Conservation (phyloP, 2,113 vertebrate genomes). For the Lasiurus cinereus region DNA sequence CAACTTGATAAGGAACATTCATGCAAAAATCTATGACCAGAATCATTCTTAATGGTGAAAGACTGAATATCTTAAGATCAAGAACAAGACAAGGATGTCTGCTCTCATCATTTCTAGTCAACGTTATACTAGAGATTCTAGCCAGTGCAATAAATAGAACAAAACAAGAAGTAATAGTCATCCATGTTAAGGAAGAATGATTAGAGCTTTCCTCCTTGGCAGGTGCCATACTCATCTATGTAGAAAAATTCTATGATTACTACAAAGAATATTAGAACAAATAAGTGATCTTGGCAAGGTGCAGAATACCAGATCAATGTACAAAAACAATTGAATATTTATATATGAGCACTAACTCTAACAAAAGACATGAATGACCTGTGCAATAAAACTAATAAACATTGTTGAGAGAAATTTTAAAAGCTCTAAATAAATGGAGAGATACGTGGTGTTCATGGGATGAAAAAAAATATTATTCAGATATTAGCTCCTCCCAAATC, state of each 20-base stretch:
- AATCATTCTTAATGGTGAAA: no score
- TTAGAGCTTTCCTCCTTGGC: conserved; percentile 1
- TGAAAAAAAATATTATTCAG: no score
- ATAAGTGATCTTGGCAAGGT: conserved; percentile 10
- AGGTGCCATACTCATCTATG: background rate
- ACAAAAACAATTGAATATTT: conserved; percentile 27
- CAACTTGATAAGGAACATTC: background rate
- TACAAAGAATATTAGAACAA: conserved; percentile 25
- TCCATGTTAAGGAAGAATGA: background rate
- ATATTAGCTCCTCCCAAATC: no score
- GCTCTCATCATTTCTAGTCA: no score
- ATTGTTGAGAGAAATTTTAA: conserved; percentile 19
- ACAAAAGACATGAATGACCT: background rate
- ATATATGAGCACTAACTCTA: conserved; percentile 13
- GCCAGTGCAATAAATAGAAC: background rate
- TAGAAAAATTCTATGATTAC: background rate
- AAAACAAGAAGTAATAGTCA: background rate
- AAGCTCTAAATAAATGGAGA: no score
- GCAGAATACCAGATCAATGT: conserved; percentile 22
- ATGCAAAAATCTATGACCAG: background rate
- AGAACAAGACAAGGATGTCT: no score
- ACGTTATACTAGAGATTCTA: background rate
- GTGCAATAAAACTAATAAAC: conserved; percentile 29
- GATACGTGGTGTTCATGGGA: no score
- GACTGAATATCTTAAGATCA: no score